Percentiles rank a stretch among this genome's conserved stretches.
Conservation (phyloP, 2,888 invertebrate genomes). For the Spialia ferax region DNA sequence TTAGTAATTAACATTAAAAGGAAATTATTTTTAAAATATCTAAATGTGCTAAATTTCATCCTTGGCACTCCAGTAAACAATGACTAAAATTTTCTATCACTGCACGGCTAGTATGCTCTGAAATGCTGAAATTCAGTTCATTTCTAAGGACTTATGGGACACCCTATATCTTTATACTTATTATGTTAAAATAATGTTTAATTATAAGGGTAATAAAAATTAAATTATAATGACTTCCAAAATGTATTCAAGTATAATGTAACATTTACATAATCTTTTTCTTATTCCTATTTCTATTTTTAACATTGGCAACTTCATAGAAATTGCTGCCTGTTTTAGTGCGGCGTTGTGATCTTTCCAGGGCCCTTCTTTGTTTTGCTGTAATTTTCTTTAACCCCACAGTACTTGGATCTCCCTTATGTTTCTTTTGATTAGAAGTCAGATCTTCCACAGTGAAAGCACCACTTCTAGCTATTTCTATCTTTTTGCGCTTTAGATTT, state of each 20-base stretch:
- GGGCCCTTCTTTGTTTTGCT: conserved; percentile 91
- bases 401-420: conserved; percentile 54
- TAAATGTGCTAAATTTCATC: too few relatives aligned
- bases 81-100: too few relatives aligned
- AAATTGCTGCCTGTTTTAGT: conserved; percentile 96
- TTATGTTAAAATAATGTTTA: background rate
- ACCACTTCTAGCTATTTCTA: conserved; percentile 81
- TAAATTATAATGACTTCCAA: background rate
- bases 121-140: too few relatives aligned
- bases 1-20: too few relatives aligned
- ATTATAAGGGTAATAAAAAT: background rate
- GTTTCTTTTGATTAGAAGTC: conserved; percentile 69
- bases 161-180: too few relatives aligned
- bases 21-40: too few relatives aligned
- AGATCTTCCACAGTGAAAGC: conserved; percentile 84
- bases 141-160: too few relatives aligned
- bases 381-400: conserved; percentile 83
- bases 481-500: conserved; percentile 77
- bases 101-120: too few relatives aligned
- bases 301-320: conserved; percentile 95
- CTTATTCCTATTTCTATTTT: conserved; percentile 93
- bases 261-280: conserved; percentile 69
- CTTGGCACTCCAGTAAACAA: too few relatives aligned
- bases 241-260: background rate
- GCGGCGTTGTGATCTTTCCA: conserved; percentile 91